Evolutionary conservation across 2,113 vertebrate species (phyloP).

Genomic region (Pomatostomus ruficeps): DNA sequence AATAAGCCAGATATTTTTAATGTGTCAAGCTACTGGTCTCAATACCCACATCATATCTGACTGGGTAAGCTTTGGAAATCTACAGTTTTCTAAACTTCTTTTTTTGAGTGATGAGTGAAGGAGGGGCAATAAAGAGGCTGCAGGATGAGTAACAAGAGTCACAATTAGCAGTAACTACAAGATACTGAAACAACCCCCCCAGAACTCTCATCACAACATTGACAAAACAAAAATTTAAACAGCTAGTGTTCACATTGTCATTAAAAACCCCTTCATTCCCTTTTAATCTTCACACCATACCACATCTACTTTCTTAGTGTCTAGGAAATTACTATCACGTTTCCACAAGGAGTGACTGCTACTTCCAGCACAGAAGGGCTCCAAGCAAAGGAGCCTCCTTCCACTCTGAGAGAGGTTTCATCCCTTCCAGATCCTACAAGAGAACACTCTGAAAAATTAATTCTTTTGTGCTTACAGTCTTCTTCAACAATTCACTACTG

Average conservation of each 20-base stretch:
- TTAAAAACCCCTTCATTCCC: background rate
- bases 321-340: background rate
- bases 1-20: background rate
- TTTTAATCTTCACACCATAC: background rate
- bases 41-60: background rate
- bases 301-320: background rate
- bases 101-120: background rate
- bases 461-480: background rate
- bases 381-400: background rate
- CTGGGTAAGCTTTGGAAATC: background rate
- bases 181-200: accelerated
- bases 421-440: background rate
- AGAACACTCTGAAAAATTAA: background rate
- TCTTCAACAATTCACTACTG: background rate
- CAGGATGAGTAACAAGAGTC: background rate
- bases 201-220: background rate
- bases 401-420: background rate
- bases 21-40: background rate
- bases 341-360: background rate
- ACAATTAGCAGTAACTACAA: background rate
- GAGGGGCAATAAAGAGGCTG: background rate
- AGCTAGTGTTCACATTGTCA: background rate
- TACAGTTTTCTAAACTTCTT: background rate
- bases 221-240: background rate
- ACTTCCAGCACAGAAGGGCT: background rate